Evolutionary conservation across 2,888 invertebrate genomes (phyloP), one percentile per base, ranked within the genome.

Genomic region (Netelia melanura): DNA sequence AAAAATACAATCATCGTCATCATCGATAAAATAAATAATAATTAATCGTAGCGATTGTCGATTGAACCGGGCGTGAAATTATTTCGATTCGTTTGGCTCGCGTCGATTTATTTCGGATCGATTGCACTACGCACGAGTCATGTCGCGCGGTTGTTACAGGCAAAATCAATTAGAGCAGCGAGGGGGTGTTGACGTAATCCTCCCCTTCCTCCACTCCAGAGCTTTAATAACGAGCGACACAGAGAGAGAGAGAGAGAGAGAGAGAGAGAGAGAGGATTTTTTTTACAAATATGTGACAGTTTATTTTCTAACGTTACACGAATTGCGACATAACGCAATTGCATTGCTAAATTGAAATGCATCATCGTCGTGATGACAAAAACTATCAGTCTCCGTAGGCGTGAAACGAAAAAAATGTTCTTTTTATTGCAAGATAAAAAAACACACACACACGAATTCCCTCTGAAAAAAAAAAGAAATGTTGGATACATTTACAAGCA

Each of bases 111-210:
- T 72, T 52, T 64, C 44, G 56, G 43, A 21, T 78, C 30, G 9
- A 43, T 52, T 9, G 62, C 56, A 56, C 64, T 74, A 68, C 10
- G 67, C 54, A 8, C 43, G 21, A 64, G 56, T 75, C 48, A 54
- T 71, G 62, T 44, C 21, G 62, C 44, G 21, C 43, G 25, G 44
- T 30, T 71, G 74, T 30, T 75, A 83, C 83, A 80, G 56, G 21
- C 74, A 64, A 83, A 83, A 75, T 52, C 83, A 83, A 83, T 83
- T 80, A 83, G 79, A 74, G 44, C 61, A 62, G 71, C 52, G 64
- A 30, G 67, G 56, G 44, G 17, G 78, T 38, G 70, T 68, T 54
- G 83, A 62, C 56, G 58, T 68, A 23, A 3, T 5, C 10, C 10
- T 43, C 30, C 23, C 43, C 9, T 11, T 2, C 38, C 64, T 62